phyloP scores from a whole-genome alignment of 2,888 invertebrate genomes.

The Heteromurus nitidus region DNA sequence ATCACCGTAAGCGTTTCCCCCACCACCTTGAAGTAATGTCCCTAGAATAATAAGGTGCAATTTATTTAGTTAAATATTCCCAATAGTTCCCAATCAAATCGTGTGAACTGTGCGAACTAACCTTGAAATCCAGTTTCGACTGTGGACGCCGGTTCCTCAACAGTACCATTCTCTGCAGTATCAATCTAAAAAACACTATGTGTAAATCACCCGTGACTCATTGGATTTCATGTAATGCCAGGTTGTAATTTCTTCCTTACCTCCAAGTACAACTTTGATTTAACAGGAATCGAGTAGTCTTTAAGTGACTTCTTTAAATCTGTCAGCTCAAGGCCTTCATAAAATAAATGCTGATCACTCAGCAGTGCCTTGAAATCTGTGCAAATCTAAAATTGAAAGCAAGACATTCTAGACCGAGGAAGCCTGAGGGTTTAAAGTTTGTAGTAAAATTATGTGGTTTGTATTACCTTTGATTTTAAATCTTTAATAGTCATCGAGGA shows the following conservation, averaged over 20 bases:
- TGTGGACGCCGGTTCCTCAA: slow-evolving; percentile 53
- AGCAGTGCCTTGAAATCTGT: slow-evolving; percentile 62
- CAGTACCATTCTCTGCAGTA: slow-evolving; percentile 49
- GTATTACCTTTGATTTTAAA: slow-evolving; percentile 76
- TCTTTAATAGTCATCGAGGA: slow-evolving; percentile 75
- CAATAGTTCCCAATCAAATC: neutral
- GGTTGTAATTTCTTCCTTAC: no score
- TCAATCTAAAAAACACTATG: slow-evolving; percentile 66
- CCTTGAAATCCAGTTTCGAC: slow-evolving; percentile 71
- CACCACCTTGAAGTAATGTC: slow-evolving; percentile 38
- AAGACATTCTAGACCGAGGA: slow-evolving; percentile 4
- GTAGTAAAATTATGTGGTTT: no score
- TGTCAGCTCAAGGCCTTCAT: slow-evolving; percentile 17
- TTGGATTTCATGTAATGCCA: no score
- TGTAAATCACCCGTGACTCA: no score
- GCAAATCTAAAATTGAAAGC: slow-evolving; percentile 36
- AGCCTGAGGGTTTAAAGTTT: no score
- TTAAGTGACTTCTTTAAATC: slow-evolving; percentile 40
- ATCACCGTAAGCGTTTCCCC: slow-evolving; percentile 39
- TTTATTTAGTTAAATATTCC: neutral
- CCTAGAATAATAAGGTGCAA: slow-evolving; percentile 22
- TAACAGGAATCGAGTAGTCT: slow-evolving; percentile 47
- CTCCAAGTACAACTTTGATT: slow-evolving; percentile 58
- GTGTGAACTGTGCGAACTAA: neutral
- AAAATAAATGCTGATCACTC: slow-evolving; percentile 66